Base-by-base conservation (phyloP, 1,140 invertebrate species). In the Trachymyrmex septentrionalis region DNA sequence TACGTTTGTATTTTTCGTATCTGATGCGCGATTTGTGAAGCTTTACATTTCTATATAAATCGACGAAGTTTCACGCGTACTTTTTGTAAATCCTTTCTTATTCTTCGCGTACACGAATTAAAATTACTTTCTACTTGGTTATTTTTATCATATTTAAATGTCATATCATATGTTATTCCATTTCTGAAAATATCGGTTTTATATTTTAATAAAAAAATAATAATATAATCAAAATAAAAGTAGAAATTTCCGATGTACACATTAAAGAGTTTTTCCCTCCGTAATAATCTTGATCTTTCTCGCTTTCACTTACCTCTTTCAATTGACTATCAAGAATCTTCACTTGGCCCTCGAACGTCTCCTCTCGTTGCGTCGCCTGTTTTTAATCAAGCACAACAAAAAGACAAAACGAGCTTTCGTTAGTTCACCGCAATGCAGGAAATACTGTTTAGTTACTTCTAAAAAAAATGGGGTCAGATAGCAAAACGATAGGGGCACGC, bases 311-410 rank as follows among this genome's bases (percentile, higher is more conserved):
- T 98, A 99, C 98, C 98, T 99, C 98, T 97, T 98, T 98, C 91
- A 99, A 97, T 95, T 98, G 97, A 95, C 97, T 97, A 95, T 98
- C 97, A 95, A 99, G 96, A 94, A 98, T 96, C 96, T 99, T 98
- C 92, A 99, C 98, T 96, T 99, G 98, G 93, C 97, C 97, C 95
- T 99, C 98, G 96, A 98, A 99, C 90, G 97, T 97, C 96, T 99
- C 99, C 96, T 99, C 99, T 96, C 99, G 98, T 96, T 99, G 98
- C 94, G 98, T 99, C 93, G 98, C 98, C 98, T 99, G 89, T 93
- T 91, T 93, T 92, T 93, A 93, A 90, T 93, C 88, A 92, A 92
- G 92, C 91, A 91, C 67, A 93, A 93, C 87, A 90, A 91, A 88
- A 93, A 93, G 77, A 92, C 69, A 88, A 92, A 92, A 88, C 91